phyloP scores from a whole-genome alignment of 2,113 vertebrate species.

The Notiomystis cincta region DNA sequence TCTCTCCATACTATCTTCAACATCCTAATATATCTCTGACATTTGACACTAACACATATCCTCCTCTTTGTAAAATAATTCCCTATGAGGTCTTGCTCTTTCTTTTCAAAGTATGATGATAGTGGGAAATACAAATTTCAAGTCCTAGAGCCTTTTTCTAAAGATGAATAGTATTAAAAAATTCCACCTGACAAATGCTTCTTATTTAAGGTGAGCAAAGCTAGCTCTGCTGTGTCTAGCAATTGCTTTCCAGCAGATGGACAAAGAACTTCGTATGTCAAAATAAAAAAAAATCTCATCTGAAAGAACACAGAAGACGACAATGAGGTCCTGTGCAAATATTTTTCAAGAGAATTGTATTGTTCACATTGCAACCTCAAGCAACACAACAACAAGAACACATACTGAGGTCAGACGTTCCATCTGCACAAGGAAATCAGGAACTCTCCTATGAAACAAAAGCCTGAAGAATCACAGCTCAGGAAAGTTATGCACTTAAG shows the following conservation, averaged over 20 bases:
- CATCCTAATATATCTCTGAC: background rate
- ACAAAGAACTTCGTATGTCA: background rate
- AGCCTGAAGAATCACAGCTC: background rate
- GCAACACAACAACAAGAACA: background rate
- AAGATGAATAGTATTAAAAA: background rate
- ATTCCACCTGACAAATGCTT: background rate
- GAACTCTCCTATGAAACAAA: background rate
- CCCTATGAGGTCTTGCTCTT: background rate
- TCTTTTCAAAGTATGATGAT: background rate
- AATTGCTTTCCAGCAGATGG: background rate
- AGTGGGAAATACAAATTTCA: background rate
- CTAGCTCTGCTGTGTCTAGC: background rate
- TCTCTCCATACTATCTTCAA: background rate
- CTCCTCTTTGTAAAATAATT: background rate
- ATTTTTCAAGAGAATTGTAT: background rate
- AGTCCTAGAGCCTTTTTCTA: background rate
- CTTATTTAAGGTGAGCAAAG: background rate
- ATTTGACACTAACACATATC: background rate
- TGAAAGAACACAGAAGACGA: background rate
- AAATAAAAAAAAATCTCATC: background rate
- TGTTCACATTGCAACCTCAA: background rate
- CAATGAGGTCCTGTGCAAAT: background rate
- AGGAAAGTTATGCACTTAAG: background rate
- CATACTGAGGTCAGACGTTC: background rate
- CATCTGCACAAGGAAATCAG: background rate